phyloP scores from a whole-genome alignment of 2,888 invertebrate genomes.

The Meganola albula region DNA sequence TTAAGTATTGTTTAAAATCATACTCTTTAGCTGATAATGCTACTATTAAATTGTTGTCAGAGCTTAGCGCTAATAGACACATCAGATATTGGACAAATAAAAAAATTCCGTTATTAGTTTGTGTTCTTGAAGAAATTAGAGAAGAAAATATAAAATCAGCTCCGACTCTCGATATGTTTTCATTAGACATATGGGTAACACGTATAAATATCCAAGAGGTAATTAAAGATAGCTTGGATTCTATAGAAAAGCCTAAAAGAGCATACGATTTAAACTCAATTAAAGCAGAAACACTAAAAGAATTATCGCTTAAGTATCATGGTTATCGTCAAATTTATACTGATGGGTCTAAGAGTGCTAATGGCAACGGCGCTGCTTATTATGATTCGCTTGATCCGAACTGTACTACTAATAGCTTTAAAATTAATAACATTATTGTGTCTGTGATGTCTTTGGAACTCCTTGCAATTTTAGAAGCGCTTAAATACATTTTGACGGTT shows the following conservation, averaged over 20 bases:
- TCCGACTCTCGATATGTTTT: not conserved
- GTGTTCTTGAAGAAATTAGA: not conserved
- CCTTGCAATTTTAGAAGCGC: not conserved
- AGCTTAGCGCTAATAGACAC: not conserved
- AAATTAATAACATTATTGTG: not conserved
- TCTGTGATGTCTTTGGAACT: not conserved
- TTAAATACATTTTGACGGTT: not conserved
- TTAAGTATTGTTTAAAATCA: constrained; percentile 1
- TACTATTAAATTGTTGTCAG: not conserved
- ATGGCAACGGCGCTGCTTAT: not conserved
- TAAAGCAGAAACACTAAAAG: not conserved
- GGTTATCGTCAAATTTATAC: not conserved
- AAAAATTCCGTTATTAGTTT: not conserved
- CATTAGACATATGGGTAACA: not conserved
- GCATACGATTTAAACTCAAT: not conserved
- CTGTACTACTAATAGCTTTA: not conserved
- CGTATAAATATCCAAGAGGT: not conserved
- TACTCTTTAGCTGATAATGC: no score
- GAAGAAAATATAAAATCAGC: not conserved
- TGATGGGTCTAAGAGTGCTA: not conserved
- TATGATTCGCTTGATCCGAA: not conserved
- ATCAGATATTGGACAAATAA: not conserved
- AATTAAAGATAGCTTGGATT: not conserved
- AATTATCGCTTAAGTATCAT: not conserved
- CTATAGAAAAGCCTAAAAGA: not conserved